These are phyloP conservation scores for Trichacis sp. DNA, from an alignment of 2,888 invertebrate genomes.

Conservation along the genomic window DNA sequence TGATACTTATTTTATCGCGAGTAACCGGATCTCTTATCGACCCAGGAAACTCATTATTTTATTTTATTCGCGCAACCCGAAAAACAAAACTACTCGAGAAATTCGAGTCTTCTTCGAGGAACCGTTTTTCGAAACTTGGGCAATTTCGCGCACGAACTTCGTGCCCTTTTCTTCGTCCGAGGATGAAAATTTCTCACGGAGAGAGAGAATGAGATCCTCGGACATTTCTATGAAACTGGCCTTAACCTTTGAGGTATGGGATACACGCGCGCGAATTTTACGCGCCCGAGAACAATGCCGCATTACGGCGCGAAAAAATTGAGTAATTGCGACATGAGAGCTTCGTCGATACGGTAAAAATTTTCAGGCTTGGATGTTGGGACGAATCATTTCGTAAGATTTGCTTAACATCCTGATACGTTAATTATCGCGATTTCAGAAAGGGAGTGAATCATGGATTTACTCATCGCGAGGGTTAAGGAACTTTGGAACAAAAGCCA, in stretches of 20 bases:
- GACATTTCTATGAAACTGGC: background rate
- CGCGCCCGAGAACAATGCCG: slow-evolving; percentile 1
- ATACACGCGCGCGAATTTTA: background rate
- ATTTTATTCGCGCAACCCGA: background rate
- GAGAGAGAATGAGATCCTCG: background rate
- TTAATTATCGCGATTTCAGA: background rate
- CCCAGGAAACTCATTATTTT: slow-evolving; percentile 9
- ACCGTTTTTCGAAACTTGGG: no score
- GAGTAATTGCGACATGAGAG: background rate
- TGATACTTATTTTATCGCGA: slow-evolving; percentile 4
- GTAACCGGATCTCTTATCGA: slow-evolving; percentile 12
- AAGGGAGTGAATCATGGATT: no score
- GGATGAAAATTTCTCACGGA: slow-evolving; percentile 8
- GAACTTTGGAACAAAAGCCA: no score
- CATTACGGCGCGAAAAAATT: background rate
- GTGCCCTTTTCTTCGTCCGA: background rate
- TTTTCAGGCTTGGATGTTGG: no score
- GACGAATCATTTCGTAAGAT: background rate
- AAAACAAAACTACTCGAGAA: background rate
- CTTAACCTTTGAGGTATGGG: background rate
- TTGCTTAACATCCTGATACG: background rate
- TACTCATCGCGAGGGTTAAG: no score
- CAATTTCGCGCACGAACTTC: no score
- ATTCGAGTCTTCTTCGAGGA: background rate
- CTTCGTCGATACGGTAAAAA: background rate